Conservation (phyloP, 2,888 invertebrate species). For the Sericinus montela region DNA sequence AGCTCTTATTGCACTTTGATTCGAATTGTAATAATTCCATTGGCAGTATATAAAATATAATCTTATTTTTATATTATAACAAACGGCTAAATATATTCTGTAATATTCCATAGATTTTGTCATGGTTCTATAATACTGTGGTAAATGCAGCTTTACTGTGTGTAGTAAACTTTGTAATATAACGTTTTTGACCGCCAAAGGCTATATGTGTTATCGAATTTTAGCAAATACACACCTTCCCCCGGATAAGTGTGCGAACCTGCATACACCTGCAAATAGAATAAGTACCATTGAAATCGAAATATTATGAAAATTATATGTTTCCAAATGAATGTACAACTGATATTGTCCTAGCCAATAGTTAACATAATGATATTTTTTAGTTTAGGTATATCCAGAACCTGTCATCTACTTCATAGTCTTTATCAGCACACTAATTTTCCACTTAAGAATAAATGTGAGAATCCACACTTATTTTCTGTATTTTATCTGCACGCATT, state of each 20-base stretch:
- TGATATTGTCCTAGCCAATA: no score
- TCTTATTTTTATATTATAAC: constrained; percentile 13
- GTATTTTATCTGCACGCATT: no score
- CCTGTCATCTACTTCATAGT: no score
- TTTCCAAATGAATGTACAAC: no score
- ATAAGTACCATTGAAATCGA: not conserved
- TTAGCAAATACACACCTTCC: constrained; percentile 97
- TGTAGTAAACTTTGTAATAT: constrained; percentile 99
- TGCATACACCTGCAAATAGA: constrained; percentile 87
- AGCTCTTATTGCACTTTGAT: constrained; percentile 15
- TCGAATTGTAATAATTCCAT: constrained; percentile 9
- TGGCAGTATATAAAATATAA: constrained; percentile 18
- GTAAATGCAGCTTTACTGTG: constrained; percentile 72
- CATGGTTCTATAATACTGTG: constrained; percentile 36
- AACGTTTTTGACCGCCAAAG: constrained; percentile 99
- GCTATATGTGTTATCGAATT: constrained; percentile 99
- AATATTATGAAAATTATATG: no score
- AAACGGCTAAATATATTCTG: constrained; percentile 5
- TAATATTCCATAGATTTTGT: constrained; percentile 27
- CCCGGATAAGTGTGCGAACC: constrained; percentile 98
- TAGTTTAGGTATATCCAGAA: no score
- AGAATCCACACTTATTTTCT: no score
- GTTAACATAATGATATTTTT: no score
- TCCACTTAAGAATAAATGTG: no score
- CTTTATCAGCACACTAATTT: no score